Evolutionary conservation across 92 coral and sea anemone genomes (phyloP), one percentile per base, ranked within the genome.

Genomic region (Parazoanthus swiftii): DNA sequence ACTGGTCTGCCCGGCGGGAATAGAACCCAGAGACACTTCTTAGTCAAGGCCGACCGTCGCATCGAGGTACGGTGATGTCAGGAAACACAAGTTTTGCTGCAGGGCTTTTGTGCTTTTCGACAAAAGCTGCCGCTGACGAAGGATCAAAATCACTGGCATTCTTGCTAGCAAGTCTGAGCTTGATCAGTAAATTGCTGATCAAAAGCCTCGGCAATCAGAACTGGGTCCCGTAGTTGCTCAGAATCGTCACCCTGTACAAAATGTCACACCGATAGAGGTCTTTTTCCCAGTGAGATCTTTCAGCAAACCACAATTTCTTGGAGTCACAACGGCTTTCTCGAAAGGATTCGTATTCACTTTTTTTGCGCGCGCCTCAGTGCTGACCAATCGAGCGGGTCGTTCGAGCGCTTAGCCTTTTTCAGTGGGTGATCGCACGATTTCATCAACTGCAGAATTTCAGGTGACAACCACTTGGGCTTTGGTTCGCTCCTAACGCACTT

Each of bases 391-490:
- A 18, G n/a, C 21, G 89, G 85, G 33, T 8, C 85, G 89, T 86
- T 86, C 18, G 89, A 77, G 44, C 85, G 89, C 71, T 86, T 86
- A 14, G 83, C 89, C 42, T 68, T 81, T 81, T 79, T 79, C 10
- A 85, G 80, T 26, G 48, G 70, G 23, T 15, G 72, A 9, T 42
- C 80, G 3, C 74, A 82, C 67, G 23, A 35, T 85, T 75, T 85
- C 88, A 85, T 85, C 76, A 86, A 67, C 89, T 75, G 66, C 71
- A 86, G 81, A 44, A 86, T 86, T n/a, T 26, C 26, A 86, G 89
- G 89, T 86, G 89, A 86, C 73, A 86, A 86, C 89, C 89, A 86
- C 67, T 77, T 76, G 15, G 89, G 89, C 43, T 86, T 86, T 77
- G 89, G 18, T 42, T 77, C 81, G 25, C 59, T 43, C 81, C 81